A percentile compares a stretch with the other conserved stretches of the same genome.
Conservation (phyloP, 2,888 invertebrate species). For the Ornithoptera alexandrae region DNA sequence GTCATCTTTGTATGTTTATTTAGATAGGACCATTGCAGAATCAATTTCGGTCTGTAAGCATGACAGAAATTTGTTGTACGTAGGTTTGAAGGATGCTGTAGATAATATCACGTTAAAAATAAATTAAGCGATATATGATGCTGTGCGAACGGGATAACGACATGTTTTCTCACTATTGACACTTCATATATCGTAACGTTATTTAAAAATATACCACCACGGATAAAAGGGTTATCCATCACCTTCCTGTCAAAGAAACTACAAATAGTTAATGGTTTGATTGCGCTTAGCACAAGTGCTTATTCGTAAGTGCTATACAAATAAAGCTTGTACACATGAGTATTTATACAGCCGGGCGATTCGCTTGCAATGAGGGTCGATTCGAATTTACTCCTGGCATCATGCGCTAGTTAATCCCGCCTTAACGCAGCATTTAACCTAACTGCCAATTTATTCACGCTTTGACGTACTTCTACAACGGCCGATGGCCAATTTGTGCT, state of each 20-base stretch:
- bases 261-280: constrained; percentile 22
- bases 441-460: constrained; percentile 30
- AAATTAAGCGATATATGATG: too few species aligned
- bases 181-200: too few species aligned
- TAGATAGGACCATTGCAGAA: too few species aligned
- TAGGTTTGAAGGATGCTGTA: background rate
- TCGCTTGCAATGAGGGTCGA: constrained; percentile 45
- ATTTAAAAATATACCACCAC: too few species aligned
- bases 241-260: background rate
- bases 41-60: too few species aligned
- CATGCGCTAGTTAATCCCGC: constrained; percentile 52
- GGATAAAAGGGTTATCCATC: too few species aligned
- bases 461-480: constrained; percentile 29
- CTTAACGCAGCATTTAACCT: constrained; percentile 36
- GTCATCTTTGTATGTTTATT: too few species aligned
- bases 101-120: background rate
- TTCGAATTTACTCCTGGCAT: constrained; percentile 56
- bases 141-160: background rate
- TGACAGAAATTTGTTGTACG: too few species aligned
- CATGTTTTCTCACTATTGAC: background rate
- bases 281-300: constrained; percentile 30
- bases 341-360: constrained; percentile 54
- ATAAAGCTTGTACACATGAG: constrained; percentile 52
- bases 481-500: constrained; percentile 28
- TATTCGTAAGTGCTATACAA: constrained; percentile 42